These are phyloP conservation scores for Champsocephalus esox DNA, from an alignment of 2,797 vertebrate species.

Conservation along the genomic window DNA sequence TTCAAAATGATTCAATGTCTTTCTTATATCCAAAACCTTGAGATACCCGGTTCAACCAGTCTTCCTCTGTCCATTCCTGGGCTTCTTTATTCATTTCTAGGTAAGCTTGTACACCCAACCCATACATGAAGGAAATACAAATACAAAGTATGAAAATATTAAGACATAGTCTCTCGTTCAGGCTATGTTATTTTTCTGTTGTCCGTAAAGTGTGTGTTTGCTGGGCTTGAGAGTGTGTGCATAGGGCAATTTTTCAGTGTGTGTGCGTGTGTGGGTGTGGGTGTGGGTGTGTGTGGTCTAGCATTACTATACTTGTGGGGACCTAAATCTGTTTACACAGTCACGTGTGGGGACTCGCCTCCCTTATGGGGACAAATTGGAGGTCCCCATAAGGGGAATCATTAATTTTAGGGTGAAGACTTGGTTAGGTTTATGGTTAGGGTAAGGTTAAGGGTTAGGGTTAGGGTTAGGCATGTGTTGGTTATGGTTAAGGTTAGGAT, in stretches of 20 bases:
- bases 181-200: not conserved
- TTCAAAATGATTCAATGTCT: not conserved
- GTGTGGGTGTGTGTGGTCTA: no score
- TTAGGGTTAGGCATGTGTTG: no score
- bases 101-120: not conserved
- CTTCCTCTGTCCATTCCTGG: not conserved
- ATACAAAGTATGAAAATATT: not conserved
- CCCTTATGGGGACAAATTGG: no score
- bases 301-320: no score
- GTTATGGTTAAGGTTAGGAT: no score
- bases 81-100: not conserved
- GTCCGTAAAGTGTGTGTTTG: not conserved
- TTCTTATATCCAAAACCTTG: not conserved
- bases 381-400: no score
- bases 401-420: no score
- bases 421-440: no score
- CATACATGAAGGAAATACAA: not conserved
- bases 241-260: constrained; percentile 26
- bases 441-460: no score
- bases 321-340: no score
- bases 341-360: no score
- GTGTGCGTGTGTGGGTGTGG: constrained; percentile 50
- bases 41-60: not conserved
- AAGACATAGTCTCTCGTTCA: not conserved
- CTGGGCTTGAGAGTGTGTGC: constrained; percentile 19